Base-by-base conservation (phyloP, 2,113 vertebrate species). In the Oenanthe melanoleuca region DNA sequence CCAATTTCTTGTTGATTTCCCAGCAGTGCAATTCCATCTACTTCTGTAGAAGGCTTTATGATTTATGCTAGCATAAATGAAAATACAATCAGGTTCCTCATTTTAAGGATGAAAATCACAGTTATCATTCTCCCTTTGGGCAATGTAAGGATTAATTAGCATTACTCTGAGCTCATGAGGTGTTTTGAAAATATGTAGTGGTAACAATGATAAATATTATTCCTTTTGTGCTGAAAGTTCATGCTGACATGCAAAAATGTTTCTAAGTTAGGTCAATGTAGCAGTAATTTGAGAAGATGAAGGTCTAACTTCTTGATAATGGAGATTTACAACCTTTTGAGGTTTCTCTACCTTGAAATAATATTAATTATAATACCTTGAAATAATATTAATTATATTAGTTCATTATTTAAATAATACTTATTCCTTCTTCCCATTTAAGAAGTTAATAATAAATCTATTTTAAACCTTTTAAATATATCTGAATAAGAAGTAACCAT, bases 141-240 rank as follows among this genome's bases (percentile, higher is more conserved):
- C 67, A 89, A 81, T 34, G 31, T 78, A 84, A 64, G 66, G 70
- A 95, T 95, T 96, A 96, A 93, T 96, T 95, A 96, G 77, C 45
- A 86, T 61, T 80, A 74, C 38, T 74, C 45, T 65, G n/a, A 45
- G 65, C 31, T 93, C 53, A 44, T 69, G 45, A 92, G 47, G n/a
- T 78, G 52, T 77, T 96, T 93, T 53, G 22, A 79, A 86, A 87
- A 80, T 69, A 71, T 61, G 79, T 15, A 79, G 69, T 45, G 11
- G 14, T 77, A 92, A 92, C 70, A 89, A 42, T 75, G 42, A 93
- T 73, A 94, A 95, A 89, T 93, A 94, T 70, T 83, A 83, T 74
- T 92, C 42, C 22, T 86, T 86, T 88, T 83, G 47, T 42, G 63
- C 33, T 91, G 63, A 74, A 94, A 93, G 29, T 70, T 92, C 78